Evolutionary conservation across 1,140 invertebrate species (phyloP), one percentile per base, ranked within the genome.

Genomic region (Drosophila arawakana): DNA sequence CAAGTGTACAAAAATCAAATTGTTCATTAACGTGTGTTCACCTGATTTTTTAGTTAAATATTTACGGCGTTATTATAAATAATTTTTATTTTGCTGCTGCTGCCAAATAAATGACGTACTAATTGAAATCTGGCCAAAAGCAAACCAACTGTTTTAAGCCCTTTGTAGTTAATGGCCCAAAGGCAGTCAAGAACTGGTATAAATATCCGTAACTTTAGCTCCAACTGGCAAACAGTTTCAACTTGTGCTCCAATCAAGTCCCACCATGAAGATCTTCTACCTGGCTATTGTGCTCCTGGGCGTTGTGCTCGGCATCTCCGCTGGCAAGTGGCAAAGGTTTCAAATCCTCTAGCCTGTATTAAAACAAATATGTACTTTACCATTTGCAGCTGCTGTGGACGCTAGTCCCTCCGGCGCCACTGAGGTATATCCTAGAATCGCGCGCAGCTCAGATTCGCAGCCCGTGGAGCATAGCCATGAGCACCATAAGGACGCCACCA

Each of bases 71-170:
- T 77, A 18, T 67, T 55, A 30, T 57, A 30, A 30, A 30, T 30
- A 30, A 30, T 30, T 30, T 30, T 30, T 30, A 30, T 30, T 30
- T 30, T 30, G 25, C 63, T 75, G 37, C 70, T 73, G 75, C 68
- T 76, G 72, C 79, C 81, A 73, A 81, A 81, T 69, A 60, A 76
- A 79, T 62, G 21, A 63, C 54, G 15, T 65, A 62, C 47, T 49
- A 55, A 67, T 76, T 76, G 49, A 61, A 69, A 15, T 61, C 34
- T 72, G 47, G 18, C 41, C 61, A 54, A 34, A 30, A 6, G 25
- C 49, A 11, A n/a, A 34, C 73, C 60, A 65, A 54, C 9, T 50
- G 69, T 66, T 44, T 78, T 63, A 13, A 15, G 30, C 9, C 9
- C 37, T 43, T 47, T 60, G 10, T 21, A 25, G 21, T 21, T 6